These are phyloP conservation scores for Dione vanillae DNA, from an alignment of 2,888 invertebrate genomes.

Conservation along the genomic window DNA sequence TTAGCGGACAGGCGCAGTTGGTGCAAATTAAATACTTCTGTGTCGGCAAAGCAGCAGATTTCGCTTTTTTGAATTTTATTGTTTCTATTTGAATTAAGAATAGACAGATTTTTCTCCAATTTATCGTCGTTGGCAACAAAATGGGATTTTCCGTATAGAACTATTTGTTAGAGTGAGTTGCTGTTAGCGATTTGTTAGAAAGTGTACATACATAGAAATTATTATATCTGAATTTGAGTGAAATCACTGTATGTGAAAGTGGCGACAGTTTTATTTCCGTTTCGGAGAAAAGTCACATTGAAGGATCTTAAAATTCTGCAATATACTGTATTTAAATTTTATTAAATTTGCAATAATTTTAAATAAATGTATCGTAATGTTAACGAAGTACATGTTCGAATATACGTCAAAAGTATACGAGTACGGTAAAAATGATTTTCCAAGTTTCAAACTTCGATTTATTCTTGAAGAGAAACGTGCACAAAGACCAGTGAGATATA, in stretches of 20 bases:
- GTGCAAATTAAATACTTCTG: conserved; percentile 32
- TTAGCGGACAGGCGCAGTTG: conserved; percentile 30
- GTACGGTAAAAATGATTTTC: background rate
- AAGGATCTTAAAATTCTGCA: background rate
- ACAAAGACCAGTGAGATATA: conserved; percentile 18
- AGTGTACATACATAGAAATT: background rate
- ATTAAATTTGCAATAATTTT: background rate
- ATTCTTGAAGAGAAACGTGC: conserved; percentile 4
- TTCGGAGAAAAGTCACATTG: background rate
- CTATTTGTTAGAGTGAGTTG: background rate
- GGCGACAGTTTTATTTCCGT: background rate
- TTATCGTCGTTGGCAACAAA: conserved; percentile 2
- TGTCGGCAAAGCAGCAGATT: conserved; percentile 21
- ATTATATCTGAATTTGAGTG: background rate
- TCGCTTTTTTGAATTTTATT: conserved; percentile 32
- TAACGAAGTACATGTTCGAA: background rate
- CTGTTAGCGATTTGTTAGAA: background rate
- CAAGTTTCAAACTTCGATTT: conserved; percentile 17
- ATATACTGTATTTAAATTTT: background rate
- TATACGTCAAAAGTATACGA: background rate
- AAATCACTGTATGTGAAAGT: background rate
- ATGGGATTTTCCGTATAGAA: conserved; percentile 5
- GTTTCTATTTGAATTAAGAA: conserved; percentile 19
- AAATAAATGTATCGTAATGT: background rate
- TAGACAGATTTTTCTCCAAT: conserved; percentile 13